A percentile compares a stretch with the other conserved stretches of the same genome.
Conservation (phyloP, 1,140 invertebrate genomes). For the Harpegnathos saltator region DNA sequence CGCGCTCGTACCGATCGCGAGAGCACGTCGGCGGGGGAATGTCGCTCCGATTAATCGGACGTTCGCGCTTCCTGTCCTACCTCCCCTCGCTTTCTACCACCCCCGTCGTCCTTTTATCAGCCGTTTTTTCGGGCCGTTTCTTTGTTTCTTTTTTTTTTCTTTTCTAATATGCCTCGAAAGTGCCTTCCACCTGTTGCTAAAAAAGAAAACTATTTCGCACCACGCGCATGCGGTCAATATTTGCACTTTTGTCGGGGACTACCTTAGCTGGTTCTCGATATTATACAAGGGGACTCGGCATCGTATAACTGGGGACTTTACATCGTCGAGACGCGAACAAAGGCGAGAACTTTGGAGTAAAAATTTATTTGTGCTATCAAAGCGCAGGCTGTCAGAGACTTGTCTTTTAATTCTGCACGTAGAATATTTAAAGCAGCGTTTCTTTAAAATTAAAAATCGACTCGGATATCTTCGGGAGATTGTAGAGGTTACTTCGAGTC, state of each 20-base stretch:
- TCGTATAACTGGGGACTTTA: not conserved
- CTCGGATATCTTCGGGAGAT: too few species aligned
- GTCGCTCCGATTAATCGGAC: not conserved
- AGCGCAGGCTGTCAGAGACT: not conserved
- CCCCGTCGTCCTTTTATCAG: too few species aligned
- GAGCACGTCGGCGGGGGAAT: not conserved
- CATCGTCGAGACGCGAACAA: not conserved
- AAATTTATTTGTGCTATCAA: too few species aligned
- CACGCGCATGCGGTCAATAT: constrained; percentile 29
- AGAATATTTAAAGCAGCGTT: too few species aligned
- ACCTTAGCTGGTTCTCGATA: constrained; percentile 2
- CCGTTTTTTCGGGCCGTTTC: too few species aligned
- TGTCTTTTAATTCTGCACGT: too few species aligned
- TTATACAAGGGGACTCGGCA: not conserved
- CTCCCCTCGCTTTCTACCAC: too few species aligned
- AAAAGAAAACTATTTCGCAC: constrained; percentile 64
- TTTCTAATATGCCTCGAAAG: constrained; percentile 35
- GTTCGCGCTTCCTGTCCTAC: not conserved
- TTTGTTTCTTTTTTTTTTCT: constrained; percentile 36
- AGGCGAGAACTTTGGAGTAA: not conserved
- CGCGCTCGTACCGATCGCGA: not conserved
- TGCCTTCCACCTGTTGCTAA: constrained; percentile 71
- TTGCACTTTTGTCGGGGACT: constrained; percentile 6
- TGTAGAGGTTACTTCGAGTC: too few species aligned
- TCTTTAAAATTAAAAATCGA: too few species aligned